These are phyloP conservation scores for Gambusia yucatana DNA, from an alignment of 2,797 vertebrate species.

Conservation along the genomic window DNA sequence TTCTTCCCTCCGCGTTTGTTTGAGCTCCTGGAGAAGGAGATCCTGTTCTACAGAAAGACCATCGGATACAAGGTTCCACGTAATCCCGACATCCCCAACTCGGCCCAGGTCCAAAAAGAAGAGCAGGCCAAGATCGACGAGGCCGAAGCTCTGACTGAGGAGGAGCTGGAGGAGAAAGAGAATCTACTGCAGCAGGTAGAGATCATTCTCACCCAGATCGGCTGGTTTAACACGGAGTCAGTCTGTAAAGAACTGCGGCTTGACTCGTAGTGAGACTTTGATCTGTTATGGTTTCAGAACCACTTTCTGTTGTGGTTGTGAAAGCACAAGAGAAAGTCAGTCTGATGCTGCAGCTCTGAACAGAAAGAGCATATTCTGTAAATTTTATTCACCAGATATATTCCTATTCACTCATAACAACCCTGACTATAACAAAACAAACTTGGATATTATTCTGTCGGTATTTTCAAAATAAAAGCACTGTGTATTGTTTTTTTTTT, in stretches of 20 bases:
- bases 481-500: too few relatives aligned
- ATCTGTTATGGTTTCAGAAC: background rate
- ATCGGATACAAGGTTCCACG: conserved; percentile 99
- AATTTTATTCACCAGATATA: background rate
- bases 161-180: conserved; percentile 98
- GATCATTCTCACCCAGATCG: background rate
- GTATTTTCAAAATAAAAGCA: background rate
- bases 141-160: conserved; percentile 94
- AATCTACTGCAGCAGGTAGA: conserved; percentile 94
- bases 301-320: background rate
- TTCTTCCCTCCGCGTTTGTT: conserved; percentile 98
- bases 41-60: conserved; percentile 98
- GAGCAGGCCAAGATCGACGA: conserved; percentile 98
- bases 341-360: background rate
- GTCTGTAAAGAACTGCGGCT: background rate
- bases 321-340: background rate
- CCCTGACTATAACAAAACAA: background rate
- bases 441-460: background rate
- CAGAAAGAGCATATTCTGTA: background rate
- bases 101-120: conserved; percentile 94
- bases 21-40: conserved; percentile 98
- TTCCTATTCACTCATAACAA: background rate
- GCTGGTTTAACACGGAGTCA: background rate
- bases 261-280: background rate
- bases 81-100: conserved; percentile 95